Conservation (phyloP, 2,888 invertebrate genomes). For the Trichogramma evanescens region DNA sequence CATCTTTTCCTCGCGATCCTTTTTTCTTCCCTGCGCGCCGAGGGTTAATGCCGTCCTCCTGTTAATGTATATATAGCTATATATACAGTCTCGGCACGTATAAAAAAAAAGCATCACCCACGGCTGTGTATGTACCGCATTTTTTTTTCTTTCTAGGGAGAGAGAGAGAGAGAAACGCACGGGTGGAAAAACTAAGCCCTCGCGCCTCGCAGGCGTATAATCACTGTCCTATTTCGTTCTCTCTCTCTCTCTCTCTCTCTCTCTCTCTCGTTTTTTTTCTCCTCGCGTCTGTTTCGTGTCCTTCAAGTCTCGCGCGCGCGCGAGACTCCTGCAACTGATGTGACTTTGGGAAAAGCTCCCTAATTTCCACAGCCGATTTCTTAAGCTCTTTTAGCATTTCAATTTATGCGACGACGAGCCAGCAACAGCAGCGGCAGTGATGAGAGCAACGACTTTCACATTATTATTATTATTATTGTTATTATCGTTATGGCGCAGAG, state of each 20-base stretch:
- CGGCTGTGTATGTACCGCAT: not conserved
- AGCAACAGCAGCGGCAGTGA: constrained; percentile 21
- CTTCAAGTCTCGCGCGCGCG: constrained; percentile 14
- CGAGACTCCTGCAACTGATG: constrained; percentile 8
- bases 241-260: constrained; percentile 10
- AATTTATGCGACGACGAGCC: constrained; percentile 39
- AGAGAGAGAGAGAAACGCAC: not conserved
- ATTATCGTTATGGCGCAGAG: not conserved
- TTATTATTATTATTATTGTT: too few relatives aligned
- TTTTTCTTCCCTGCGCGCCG: not conserved
- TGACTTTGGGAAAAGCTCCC: constrained; percentile 23
- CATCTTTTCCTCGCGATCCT: not conserved
- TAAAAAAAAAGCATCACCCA: not conserved
- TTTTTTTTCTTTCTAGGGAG: too few relatives aligned
- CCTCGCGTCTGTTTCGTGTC: not conserved
- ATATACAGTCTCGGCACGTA: not conserved
- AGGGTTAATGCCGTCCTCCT: not conserved
- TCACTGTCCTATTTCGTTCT: constrained; percentile 29
- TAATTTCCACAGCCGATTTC: constrained; percentile 43
- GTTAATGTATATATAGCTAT: not conserved
- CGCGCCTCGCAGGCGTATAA: constrained; percentile 20
- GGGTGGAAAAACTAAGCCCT: constrained; percentile 9
- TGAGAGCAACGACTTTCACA: not conserved
- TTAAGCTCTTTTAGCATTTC: constrained; percentile 41
- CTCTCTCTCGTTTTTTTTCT: constrained; percentile 14